A percentile compares a stretch with the other conserved stretches of the same genome.
Evolutionary conservation across 2,797 vertebrate genomes (phyloP).

Genomic region (Ispidina lecontei): DNA sequence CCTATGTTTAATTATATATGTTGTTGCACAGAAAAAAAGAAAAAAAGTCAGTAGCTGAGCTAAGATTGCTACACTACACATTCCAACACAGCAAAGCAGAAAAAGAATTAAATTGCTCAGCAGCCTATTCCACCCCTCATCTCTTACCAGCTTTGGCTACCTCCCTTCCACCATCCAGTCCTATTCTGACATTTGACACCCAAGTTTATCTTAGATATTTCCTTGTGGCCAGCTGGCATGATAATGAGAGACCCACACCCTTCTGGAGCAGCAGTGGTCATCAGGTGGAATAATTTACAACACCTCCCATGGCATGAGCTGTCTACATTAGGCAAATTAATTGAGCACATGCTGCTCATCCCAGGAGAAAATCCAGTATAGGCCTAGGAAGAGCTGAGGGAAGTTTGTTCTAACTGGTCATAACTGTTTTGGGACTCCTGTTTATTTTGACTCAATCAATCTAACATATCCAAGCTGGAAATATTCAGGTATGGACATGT

Average conservation of each 20-base stretch:
- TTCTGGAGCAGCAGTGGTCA: background rate
- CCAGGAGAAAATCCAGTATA: background rate
- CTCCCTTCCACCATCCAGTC: background rate
- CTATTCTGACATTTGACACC: background rate
- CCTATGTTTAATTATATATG: conserved; percentile 11
- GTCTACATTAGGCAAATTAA: background rate
- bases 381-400: background rate
- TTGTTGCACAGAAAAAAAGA: background rate
- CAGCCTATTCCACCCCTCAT: background rate
- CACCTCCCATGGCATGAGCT: background rate
- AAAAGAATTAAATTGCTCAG: conserved; percentile 33
- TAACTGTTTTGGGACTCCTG: background rate
- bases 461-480: background rate
- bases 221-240: background rate
- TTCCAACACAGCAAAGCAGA: background rate
- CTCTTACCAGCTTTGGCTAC: background rate
- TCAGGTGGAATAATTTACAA: background rate
- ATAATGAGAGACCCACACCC: background rate
- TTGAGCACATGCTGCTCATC: background rate
- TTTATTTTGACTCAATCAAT: background rate
- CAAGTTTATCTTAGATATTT: background rate
- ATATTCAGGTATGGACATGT: background rate
- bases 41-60: background rate
- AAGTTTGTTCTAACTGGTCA: background rate
- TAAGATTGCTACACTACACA: background rate